Evolutionary conservation across 2,888 invertebrate genomes (phyloP).

Genomic region (Clunio marinus): DNA sequence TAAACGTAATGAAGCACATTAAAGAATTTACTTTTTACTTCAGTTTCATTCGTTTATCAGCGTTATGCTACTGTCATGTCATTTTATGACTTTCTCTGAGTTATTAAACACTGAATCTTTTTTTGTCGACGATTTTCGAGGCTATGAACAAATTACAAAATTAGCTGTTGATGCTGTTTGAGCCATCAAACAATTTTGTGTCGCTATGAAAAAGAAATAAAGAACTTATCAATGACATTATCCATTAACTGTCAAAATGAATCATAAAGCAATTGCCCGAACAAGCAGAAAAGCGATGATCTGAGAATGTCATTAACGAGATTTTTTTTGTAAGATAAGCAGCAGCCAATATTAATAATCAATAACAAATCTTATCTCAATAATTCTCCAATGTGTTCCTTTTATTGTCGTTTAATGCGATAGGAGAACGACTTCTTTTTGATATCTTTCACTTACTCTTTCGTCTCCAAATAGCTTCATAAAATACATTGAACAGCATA

Average conservation of each 20-base stretch:
- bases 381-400: conserved; percentile 8
- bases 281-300: background rate
- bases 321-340: conserved; percentile 13
- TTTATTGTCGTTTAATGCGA: background rate
- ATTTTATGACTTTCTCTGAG: no score
- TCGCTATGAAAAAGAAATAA: no score
- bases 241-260: background rate
- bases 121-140: no score
- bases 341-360: conserved; percentile 25
- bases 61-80: no score
- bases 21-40: no score
- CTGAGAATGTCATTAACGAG: conserved; percentile 26
- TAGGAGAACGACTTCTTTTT: background rate
- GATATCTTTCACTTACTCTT: background rate
- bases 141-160: no score
- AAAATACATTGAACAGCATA: conserved; percentile 34
- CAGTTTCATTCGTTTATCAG: no score
- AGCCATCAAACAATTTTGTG: no score
- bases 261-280: background rate
- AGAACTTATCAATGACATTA: no score
- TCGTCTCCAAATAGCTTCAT: conserved; percentile 27
- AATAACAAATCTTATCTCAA: conserved; percentile 29
- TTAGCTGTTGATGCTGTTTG: no score
- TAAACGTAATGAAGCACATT: background rate
- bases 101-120: no score